Evolutionary conservation across 2,888 invertebrate species (phyloP), one percentile per base, ranked within the genome.

Genomic region (Panzeria rudis): DNA sequence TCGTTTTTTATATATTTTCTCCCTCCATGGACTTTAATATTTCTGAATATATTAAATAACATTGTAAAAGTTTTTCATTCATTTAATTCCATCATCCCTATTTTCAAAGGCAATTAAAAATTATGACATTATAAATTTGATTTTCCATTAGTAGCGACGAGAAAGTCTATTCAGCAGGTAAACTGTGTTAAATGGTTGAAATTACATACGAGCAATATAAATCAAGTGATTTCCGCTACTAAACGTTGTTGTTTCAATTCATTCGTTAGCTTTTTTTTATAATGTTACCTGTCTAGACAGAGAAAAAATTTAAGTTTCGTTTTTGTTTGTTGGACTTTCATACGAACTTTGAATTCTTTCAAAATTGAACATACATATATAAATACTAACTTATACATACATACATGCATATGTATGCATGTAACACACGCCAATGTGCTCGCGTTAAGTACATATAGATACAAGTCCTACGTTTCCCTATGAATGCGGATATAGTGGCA

Each of bases 151-250:
- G 47, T 66, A 59, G 50, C 54, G 61, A 59, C n/a, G 64, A 59
- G 52, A 47, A 68, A 32, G 47, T 32, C 61, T 66, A 66, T 73
- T 73, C 32, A 23, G 52, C 66, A 61, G 68, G 61, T 81, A 75
- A 81, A 81, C 75, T 81, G 61, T 52, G 81, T 68, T 75, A 81
- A 75, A 81, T 68, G 69, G 68, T 81, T 75, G 52, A 59, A 75
- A 23, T 11, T 54, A 13, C n/a, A 54, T 15, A 66, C 25, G 32
- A 32, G 20, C 32, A 66, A 66, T 80, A 84, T 84, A 84, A 85
- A 85, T 85, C 84, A 85, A 80, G 78, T 69, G 62, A 85, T 85
- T 82, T 85, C 84, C 82, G 81, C 84, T 78, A 73, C 77, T 78
- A 50, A 85, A 85, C 68, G 78, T 85, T 78, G 73, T 85, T 85